Base-by-base conservation (phyloP, 2,888 invertebrate species). In the Byasa hedistus region DNA sequence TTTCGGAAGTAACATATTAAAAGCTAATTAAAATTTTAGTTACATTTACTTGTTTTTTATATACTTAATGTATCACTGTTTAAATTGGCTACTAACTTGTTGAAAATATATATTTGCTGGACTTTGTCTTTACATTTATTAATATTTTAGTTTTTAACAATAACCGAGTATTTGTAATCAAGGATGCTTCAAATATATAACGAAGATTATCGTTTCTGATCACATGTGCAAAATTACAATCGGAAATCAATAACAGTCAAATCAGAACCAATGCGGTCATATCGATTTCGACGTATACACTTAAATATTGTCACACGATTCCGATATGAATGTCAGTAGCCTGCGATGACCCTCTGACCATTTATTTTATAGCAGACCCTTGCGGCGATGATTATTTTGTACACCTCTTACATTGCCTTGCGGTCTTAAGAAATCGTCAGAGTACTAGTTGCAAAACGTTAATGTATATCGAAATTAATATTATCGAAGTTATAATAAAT, bases 221-320 rank as follows among this genome's bases (percentile, higher is more conserved):
- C 23, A 56, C 61, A 57, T 17, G 63, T 24, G 27, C 32, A n/a
- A 17, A 62, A 55, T 54, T 44, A 60, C 67, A 60, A 79, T 77
- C 75, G 77, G 78, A 83, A 82, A 77, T 74, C 76, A 72, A 78
- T 80, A 65, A 78, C 73, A 73, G 63, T 57, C 69, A 58, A 71
- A 77, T 79, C 75, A 72, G 76, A 76, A 79, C 73, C 71, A 76
- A 72, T 72, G 69, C 69, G 69, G 69, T 72, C 72, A 60, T 66
- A 73, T 75, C 77, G 72, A 79, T 79, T 76, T 77, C 72, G 72
- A 69, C 64, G 60, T 66, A 72, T 71, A 75, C 75, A 77, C 75
- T 77, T 75, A 68, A 75, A 75, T 72, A 72, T 77, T 78, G 81
- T 76, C 77, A 84, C 78, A 78, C 74, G 83, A 86, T 81, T 73